Conservation (phyloP, 2,888 invertebrate species). For the Alviniconcha strummeri region DNA sequence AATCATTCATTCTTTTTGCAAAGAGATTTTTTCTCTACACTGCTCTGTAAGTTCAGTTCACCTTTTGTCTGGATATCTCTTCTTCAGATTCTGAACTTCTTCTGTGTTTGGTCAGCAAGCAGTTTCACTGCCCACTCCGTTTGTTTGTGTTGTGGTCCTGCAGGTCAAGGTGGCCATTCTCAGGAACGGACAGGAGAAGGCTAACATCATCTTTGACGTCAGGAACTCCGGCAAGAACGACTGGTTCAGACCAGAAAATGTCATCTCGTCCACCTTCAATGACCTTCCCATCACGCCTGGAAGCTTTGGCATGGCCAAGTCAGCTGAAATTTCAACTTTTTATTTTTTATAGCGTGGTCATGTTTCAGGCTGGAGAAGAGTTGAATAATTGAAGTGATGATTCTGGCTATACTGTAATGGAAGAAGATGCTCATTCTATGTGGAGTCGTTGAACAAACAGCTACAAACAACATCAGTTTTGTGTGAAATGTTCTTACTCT, state of each 20-base stretch:
- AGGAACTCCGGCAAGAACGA: conserved; percentile 49
- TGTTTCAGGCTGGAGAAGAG: not conserved
- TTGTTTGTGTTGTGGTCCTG: no score
- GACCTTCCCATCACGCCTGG: conserved; percentile 47
- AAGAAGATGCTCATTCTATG: no score
- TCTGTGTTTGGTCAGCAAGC: no score
- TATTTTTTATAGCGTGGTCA: not conserved
- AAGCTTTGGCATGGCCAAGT: conserved; percentile 52
- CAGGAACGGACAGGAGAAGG: conserved; percentile 55
- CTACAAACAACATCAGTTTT: no score
- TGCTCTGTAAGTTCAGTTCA: no score
- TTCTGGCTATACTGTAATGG: not conserved
- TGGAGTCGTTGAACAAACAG: no score
- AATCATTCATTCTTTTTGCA: not conserved
- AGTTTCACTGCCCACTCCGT: no score
- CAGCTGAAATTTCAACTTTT: conserved; percentile 3
- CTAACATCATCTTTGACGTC: conserved; percentile 54
- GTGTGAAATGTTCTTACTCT: no score
- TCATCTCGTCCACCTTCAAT: conserved; percentile 52
- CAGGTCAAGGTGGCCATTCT: conserved; percentile 58
- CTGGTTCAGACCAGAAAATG: conserved; percentile 55
- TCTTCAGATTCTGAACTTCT: no score
- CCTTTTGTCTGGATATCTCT: no score
- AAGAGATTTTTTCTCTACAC: no score
- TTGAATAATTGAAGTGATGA: not conserved